These are phyloP conservation scores for Nemopilema nomurai DNA, from an alignment of 30 jellyfish, hydroid and myxozoan species.

Conservation along the genomic window DNA sequence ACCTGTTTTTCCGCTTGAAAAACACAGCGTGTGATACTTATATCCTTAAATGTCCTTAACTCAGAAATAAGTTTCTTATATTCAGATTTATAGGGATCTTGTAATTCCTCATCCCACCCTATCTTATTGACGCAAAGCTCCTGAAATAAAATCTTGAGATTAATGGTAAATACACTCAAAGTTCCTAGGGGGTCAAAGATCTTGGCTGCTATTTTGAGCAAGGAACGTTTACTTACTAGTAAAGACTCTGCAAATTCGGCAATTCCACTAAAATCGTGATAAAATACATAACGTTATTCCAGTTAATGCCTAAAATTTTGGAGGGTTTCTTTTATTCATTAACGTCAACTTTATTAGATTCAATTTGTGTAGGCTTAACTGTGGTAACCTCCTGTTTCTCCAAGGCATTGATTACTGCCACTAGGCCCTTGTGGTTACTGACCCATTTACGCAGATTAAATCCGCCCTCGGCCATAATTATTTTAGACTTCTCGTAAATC, in stretches of 20 bases:
- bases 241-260: neutral
- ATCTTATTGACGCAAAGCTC: neutral
- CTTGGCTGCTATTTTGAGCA: constrained; percentile 22
- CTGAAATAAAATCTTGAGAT: neutral
- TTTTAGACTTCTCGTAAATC: constrained; percentile 26
- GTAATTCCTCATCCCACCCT: neutral
- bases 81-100: too few relatives aligned
- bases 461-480: constrained; percentile 27
- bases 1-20: neutral
- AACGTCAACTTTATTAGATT: neutral
- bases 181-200: constrained; percentile 57
- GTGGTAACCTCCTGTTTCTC: neutral
- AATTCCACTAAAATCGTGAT: neutral
- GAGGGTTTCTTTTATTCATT: neutral
- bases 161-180: neutral
- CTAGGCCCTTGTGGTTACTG: constrained; percentile 1
- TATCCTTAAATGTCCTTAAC: too few relatives aligned
- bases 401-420: neutral
- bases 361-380: constrained; percentile 18
- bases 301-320: neutral
- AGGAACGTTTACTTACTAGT: constrained; percentile 1
- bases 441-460: constrained; percentile 43
- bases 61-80: too few relatives aligned
- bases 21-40: neutral
- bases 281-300: neutral